Conservation (phyloP, 2,797 vertebrate species). For the Austrolebias charrua region DNA sequence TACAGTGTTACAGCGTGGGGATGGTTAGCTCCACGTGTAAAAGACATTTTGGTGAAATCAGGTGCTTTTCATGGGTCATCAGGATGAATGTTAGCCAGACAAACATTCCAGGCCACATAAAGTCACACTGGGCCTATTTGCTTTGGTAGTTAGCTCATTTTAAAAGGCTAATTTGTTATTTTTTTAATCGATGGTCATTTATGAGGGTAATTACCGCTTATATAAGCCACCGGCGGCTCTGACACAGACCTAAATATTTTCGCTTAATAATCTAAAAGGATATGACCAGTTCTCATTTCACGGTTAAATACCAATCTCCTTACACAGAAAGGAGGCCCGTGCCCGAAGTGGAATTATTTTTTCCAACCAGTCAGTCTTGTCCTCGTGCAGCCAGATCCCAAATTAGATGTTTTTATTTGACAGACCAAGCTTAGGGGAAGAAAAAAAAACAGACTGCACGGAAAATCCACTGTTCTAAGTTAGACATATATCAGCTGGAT, state of each 20-base stretch:
- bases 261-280: slow-evolving; percentile 61
- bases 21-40: slow-evolving; percentile 44
- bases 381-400: slow-evolving; percentile 63
- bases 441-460: slow-evolving; percentile 37
- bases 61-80: slow-evolving; percentile 46
- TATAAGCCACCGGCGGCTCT: slow-evolving; percentile 46
- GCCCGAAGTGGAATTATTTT: slow-evolving; percentile 73
- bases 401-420: slow-evolving; percentile 80
- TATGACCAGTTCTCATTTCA: slow-evolving; percentile 73
- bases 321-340: slow-evolving; percentile 66
- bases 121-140: slow-evolving; percentile 44
- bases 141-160: slow-evolving; percentile 47
- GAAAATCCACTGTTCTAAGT: slow-evolving; percentile 71
- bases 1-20: slow-evolving; percentile 32
- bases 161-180: slow-evolving; percentile 53
- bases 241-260: slow-evolving; percentile 59
- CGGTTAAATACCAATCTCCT: slow-evolving; percentile 73
- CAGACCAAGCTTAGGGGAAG: slow-evolving; percentile 60
- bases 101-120: slow-evolving; percentile 59
- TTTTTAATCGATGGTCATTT: slow-evolving; percentile 52
- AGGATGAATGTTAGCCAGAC: slow-evolving; percentile 46
- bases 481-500: slow-evolving; percentile 30
- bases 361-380: slow-evolving; percentile 77
- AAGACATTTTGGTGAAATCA: slow-evolving; percentile 44
- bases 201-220: slow-evolving; percentile 55